Percentiles rank a stretch among this genome's conserved stretches.
phyloP scores from a whole-genome alignment of 1,140 invertebrate species.

The Sinonovacula constricta region DNA sequence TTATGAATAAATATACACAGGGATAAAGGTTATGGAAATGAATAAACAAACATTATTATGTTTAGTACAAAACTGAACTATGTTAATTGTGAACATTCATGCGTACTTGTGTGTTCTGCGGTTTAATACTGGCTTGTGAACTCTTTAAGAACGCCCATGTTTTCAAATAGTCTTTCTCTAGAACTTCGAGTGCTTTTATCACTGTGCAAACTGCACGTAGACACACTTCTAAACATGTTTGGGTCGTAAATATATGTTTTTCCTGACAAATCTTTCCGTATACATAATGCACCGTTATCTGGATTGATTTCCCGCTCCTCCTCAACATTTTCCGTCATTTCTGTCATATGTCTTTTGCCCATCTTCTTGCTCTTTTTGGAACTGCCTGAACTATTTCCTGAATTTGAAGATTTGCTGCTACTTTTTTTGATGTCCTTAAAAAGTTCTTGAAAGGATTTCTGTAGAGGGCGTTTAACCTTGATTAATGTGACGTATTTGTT shows the following conservation, averaged over 20 bases:
- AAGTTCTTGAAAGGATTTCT: too few species aligned
- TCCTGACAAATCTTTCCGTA: conserved; percentile 7
- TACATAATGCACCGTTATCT: background rate
- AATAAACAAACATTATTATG: too few species aligned
- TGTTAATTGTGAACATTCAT: too few species aligned
- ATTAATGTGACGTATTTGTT: too few species aligned
- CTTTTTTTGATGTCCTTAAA: background rate
- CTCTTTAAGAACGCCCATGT: conserved; percentile 22
- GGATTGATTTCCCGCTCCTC: background rate
- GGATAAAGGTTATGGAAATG: too few species aligned
- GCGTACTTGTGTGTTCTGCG: too few species aligned
- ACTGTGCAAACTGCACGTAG: background rate
- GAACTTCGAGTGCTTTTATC: background rate
- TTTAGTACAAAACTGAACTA: too few species aligned
- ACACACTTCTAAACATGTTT: background rate
- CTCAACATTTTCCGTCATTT: background rate
- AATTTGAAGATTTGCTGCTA: conserved; percentile 1
- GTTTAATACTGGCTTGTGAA: background rate
- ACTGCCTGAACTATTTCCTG: background rate
- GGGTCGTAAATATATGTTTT: background rate
- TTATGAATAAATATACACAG: too few species aligned
- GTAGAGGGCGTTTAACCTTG: too few species aligned
- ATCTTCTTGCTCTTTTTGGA: background rate
- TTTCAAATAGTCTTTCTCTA: conserved; percentile 20
- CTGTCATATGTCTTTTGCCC: background rate